A percentile compares a stretch with the other conserved stretches of the same genome.
Conservation (phyloP, 2,113 vertebrate species). For the Nibea coibor region DNA sequence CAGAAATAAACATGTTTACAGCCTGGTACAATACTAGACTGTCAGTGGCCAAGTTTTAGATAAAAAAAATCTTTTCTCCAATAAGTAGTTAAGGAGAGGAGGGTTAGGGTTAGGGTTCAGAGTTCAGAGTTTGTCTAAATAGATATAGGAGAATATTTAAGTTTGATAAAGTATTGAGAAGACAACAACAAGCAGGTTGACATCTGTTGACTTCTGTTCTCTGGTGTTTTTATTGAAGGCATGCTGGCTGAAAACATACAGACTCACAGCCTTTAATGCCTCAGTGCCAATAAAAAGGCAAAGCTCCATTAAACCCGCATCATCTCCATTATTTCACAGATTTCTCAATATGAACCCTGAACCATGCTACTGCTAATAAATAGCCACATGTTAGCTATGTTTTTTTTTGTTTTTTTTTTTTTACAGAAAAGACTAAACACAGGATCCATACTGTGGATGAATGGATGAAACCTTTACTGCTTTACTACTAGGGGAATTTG, state of each 20-base stretch:
- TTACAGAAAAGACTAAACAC: not conserved
- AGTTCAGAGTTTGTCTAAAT: not conserved
- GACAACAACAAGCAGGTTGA: not conserved
- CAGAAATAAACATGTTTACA: too few species aligned
- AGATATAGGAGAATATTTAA: too few species aligned
- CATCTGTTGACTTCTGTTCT: not conserved
- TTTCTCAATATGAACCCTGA: not conserved
- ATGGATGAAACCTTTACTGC: not conserved
- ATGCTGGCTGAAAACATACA: not conserved
- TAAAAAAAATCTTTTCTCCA: not conserved
- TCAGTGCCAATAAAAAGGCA: not conserved
- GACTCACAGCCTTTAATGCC: not conserved
- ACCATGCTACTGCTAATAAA: not conserved
- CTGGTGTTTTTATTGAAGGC: not conserved
- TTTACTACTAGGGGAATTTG: too few species aligned
- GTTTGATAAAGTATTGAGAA: too few species aligned
- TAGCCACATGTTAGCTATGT: not conserved
- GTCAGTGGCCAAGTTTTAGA: too few species aligned
- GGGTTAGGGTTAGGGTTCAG: too few species aligned
- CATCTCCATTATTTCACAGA: not conserved
- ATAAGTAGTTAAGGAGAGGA: not conserved
- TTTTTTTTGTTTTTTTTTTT: too few species aligned
- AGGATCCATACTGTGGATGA: not conserved
- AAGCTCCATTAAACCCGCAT: not conserved
- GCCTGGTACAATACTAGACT: too few species aligned